Evolutionary conservation across 2,113 vertebrate genomes (phyloP).

Genomic region (Phalacrocorax brasilianus): DNA sequence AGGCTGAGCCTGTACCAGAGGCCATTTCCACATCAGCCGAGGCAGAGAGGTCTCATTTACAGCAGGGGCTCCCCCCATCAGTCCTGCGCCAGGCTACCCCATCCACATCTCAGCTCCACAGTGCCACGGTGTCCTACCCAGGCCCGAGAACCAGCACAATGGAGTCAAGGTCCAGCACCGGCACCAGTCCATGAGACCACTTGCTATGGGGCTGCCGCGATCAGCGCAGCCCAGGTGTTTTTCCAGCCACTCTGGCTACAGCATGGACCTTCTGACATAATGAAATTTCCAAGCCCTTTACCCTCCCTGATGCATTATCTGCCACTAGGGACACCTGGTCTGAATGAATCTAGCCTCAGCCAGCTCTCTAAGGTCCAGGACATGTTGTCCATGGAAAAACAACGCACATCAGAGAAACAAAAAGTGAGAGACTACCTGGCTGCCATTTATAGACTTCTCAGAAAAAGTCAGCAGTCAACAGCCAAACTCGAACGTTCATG

Average conservation of each 20-base stretch:
- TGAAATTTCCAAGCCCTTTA: constrained; percentile 48
- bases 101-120: accelerated
- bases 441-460: constrained; percentile 61
- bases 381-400: constrained; percentile 68
- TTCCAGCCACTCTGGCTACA: not conserved
- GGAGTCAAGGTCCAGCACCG: not conserved
- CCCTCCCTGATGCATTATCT: constrained; percentile 29
- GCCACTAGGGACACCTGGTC: constrained; percentile 17
- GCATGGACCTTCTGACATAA: not conserved
- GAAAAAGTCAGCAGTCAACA: constrained; percentile 30
- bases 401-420: constrained; percentile 26
- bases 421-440: constrained; percentile 65
- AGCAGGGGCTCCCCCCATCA: not conserved
- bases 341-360: constrained; percentile 13
- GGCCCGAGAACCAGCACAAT: accelerated
- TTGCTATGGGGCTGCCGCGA: accelerated
- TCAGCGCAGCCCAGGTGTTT: not conserved
- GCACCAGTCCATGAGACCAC: accelerated
- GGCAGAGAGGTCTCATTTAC: not conserved
- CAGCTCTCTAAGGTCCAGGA: constrained; percentile 19
- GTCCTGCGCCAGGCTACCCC: not conserved
- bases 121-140: not conserved
- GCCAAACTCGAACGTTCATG: constrained; percentile 23
- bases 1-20: not conserved
- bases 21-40: not conserved